These are phyloP conservation scores for Drosophila bifasciata DNA, from an alignment of 1,140 invertebrate genomes.

Conservation along the genomic window DNA sequence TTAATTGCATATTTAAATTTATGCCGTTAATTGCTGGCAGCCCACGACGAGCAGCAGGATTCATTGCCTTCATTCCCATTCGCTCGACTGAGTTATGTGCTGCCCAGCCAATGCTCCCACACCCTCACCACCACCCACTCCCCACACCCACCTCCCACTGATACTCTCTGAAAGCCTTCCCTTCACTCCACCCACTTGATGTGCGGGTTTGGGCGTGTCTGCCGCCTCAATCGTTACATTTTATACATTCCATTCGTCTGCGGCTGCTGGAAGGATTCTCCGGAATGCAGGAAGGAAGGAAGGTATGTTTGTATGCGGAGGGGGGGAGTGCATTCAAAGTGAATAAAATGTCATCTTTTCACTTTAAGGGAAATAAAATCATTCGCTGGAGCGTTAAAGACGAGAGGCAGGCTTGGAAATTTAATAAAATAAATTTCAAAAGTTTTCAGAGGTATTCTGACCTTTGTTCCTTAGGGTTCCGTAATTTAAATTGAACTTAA, in stretches of 20 bases:
- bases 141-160: too few species aligned
- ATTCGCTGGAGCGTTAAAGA: too few species aligned
- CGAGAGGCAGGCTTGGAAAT: not conserved
- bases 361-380: slow-evolving; percentile 15
- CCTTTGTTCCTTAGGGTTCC: too few species aligned
- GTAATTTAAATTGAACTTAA: too few species aligned
- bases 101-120: slow-evolving; percentile 22
- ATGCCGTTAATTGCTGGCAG: slow-evolving; percentile 74
- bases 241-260: slow-evolving; percentile 21
- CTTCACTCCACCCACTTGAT: slow-evolving; percentile 33
- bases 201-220: slow-evolving; percentile 34
- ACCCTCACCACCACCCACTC: too few species aligned
- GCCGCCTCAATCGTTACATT: slow-evolving; percentile 34
- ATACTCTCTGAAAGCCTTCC: slow-evolving; percentile 44
- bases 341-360: slow-evolving; percentile 8
- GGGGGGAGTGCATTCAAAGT: not conserved
- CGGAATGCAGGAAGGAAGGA: not conserved
- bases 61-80: slow-evolving; percentile 49
- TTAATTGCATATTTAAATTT: slow-evolving; percentile 83
- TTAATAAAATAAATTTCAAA: not conserved
- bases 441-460: too few species aligned
- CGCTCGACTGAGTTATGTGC: slow-evolving; percentile 39
- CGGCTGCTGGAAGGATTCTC: not conserved
- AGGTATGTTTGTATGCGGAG: too few species aligned
- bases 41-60: slow-evolving; percentile 43